phyloP scores from a whole-genome alignment of 2,113 vertebrate genomes.

The Rhynchopsitta pachyrhyncha region DNA sequence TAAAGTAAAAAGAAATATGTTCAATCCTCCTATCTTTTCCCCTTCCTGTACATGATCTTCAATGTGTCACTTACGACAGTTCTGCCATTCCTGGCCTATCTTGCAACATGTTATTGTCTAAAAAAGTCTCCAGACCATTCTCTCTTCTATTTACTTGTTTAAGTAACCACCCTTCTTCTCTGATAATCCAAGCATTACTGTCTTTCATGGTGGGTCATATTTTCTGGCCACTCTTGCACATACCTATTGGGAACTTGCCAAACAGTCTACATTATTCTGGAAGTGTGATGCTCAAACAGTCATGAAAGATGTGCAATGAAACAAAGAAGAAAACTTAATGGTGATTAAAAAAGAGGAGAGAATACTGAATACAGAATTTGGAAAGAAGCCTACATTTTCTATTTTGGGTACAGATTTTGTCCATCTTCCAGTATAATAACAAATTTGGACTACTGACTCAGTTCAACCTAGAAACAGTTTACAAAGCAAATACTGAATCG shows the following conservation, averaged over 20 bases:
- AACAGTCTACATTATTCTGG: neutral
- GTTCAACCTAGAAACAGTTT: neutral
- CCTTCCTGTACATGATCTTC: neutral
- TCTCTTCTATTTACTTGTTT: neutral
- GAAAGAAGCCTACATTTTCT: neutral
- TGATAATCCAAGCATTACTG: neutral
- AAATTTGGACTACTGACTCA: neutral
- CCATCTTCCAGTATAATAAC: neutral
- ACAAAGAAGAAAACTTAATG: neutral
- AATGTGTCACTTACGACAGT: neutral
- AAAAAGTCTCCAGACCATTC: neutral
- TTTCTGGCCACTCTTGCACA: neutral
- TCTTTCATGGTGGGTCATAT: neutral
- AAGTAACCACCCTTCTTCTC: neutral
- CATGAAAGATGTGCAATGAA: neutral
- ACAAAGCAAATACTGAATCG: neutral
- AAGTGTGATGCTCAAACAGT: neutral
- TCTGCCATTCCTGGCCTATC: neutral
- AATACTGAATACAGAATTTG: neutral
- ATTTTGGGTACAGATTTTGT: neutral
- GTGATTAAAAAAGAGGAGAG: neutral
- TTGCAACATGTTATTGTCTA: neutral
- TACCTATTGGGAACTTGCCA: neutral
- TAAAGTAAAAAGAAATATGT: slow-evolving; percentile 46
- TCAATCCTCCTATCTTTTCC: neutral